Evolutionary conservation across 2,888 invertebrate species (phyloP).

Genomic region (Suillia variegata): DNA sequence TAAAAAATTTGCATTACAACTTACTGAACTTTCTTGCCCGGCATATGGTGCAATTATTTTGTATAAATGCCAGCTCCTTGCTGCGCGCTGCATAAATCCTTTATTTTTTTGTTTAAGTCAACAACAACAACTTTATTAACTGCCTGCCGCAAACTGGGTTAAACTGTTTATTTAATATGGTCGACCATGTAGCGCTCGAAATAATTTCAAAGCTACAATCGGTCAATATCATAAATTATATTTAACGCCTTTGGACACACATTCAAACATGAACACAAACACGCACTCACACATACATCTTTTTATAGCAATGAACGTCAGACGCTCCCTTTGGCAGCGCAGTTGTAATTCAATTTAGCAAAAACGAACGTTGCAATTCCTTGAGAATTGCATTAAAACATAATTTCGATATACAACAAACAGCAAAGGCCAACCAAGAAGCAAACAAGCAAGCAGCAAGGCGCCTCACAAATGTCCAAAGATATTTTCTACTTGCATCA

Average conservation of each 20-base stretch:
- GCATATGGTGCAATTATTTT: too few relatives aligned
- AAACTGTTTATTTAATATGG: not conserved
- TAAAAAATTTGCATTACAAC: too few relatives aligned
- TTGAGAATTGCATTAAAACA: constrained; percentile 36
- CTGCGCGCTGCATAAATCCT: too few relatives aligned
- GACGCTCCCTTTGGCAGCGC: not conserved
- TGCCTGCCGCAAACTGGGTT: constrained; percentile 9
- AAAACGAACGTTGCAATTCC: constrained; percentile 34
- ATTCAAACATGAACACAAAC: too few relatives aligned
- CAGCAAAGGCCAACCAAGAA: not conserved
- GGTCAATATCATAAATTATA: constrained; percentile 28
- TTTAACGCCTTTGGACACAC: not conserved
- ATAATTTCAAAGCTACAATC: constrained; percentile 6
- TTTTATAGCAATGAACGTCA: too few relatives aligned
- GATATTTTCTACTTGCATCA: not conserved
- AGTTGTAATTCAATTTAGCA: constrained; percentile 41
- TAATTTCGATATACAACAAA: constrained; percentile 35
- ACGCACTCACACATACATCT: too few relatives aligned
- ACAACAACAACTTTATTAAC: constrained; percentile 11
- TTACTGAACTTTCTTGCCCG: too few relatives aligned
- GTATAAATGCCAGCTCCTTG: too few relatives aligned
- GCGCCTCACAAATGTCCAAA: too few relatives aligned
- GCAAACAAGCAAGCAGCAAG: not conserved
- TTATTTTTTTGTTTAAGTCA: too few relatives aligned
- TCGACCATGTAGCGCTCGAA: not conserved